Conservation (phyloP, 2,797 vertebrate species). For the Myripristis jacobus region DNA sequence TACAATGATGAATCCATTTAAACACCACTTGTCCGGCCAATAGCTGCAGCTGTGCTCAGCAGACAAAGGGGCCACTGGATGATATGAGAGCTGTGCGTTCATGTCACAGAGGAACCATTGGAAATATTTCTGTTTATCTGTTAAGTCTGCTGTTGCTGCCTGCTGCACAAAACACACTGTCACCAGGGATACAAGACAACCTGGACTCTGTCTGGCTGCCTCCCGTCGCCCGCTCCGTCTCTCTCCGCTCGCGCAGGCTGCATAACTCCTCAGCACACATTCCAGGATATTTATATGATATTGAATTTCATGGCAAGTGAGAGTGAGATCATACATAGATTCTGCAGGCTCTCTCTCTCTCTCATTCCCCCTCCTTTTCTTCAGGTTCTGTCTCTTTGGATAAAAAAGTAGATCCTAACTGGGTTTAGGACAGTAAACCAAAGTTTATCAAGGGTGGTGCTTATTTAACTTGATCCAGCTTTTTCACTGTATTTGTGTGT, state of each 20-base stretch:
- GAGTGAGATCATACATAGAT: conserved; percentile 73
- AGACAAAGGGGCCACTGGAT: neutral
- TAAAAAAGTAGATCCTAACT: conserved; percentile 31
- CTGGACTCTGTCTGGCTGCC: conserved; percentile 19
- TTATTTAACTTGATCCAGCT: conserved; percentile 45
- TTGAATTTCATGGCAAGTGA: conserved; percentile 72
- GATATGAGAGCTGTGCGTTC: neutral
- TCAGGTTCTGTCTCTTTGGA: conserved; percentile 35
- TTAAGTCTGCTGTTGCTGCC: conserved; percentile 40
- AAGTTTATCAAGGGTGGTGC: conserved; percentile 37
- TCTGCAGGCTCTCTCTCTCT: conserved; percentile 53
- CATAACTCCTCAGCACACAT: conserved; percentile 71
- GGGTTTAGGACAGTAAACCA: conserved; percentile 41
- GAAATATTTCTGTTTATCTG: conserved; percentile 30
- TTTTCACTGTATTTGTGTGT: conserved; percentile 3
- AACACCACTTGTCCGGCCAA: neutral
- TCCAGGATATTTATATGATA: conserved; percentile 74
- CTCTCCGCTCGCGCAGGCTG: conserved; percentile 42
- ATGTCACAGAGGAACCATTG: neutral
- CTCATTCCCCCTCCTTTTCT: conserved; percentile 24
- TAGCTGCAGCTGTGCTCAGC: neutral
- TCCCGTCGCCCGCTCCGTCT: conserved; percentile 1
- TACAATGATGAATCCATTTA: too few species aligned
- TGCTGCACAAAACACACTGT: conserved; percentile 61
- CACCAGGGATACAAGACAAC: conserved; percentile 59